These are phyloP conservation scores for Enteromius trimaculatus DNA, from an alignment of 2,797 vertebrate genomes.

Conservation along the genomic window DNA sequence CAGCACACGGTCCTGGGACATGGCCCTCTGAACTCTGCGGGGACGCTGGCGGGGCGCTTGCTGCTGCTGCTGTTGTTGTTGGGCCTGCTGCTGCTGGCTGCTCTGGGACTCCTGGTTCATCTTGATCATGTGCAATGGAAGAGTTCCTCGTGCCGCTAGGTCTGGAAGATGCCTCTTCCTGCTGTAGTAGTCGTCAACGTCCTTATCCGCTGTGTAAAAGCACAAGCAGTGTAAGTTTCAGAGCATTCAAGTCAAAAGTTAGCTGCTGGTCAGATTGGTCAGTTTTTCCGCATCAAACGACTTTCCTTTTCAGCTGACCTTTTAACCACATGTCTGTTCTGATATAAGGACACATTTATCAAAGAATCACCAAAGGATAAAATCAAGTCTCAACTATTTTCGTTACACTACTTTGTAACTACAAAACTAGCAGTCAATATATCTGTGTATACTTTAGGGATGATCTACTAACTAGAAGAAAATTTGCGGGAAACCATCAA, in stretches of 20 bases:
- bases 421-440: not conserved
- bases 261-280: not conserved
- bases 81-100: constrained; percentile 65
- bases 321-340: not conserved
- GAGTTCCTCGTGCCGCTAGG: constrained; percentile 92
- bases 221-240: constrained; percentile 9
- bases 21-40: constrained; percentile 91
- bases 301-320: not conserved
- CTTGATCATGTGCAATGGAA: constrained; percentile 96
- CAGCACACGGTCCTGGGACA: constrained; percentile 97
- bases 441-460: not conserved
- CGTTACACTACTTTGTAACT: not conserved
- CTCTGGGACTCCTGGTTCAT: constrained; percentile 81
- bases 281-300: not conserved
- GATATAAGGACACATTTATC: not conserved
- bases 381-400: not conserved
- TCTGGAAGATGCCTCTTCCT: constrained; percentile 94
- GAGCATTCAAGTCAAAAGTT: not conserved
- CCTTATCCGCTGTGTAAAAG: constrained; percentile 89
- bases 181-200: constrained; percentile 95
- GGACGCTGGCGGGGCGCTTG: constrained; percentile 86
- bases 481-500: not conserved
- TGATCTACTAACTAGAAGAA: not conserved
- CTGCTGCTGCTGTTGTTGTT: constrained; percentile 75
- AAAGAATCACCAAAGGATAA: not conserved